A percentile compares a stretch with the other conserved stretches of the same genome.
Conservation (phyloP, 1,140 invertebrate species). For the Drosophila setifemur region DNA sequence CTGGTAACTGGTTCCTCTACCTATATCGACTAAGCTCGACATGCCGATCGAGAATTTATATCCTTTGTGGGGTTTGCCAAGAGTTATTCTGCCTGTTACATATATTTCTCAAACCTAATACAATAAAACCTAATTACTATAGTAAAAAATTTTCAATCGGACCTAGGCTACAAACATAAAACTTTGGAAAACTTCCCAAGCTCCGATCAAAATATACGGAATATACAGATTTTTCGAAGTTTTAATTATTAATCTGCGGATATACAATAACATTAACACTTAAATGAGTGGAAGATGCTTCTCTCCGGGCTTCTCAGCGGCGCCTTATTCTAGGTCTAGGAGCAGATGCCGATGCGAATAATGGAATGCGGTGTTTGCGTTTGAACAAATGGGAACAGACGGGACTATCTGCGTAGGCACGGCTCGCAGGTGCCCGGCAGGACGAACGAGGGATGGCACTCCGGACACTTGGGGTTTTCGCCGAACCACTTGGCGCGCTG, state of each 20-base stretch:
- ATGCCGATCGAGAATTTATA: no score
- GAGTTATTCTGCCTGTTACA: no score
- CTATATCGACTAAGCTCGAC: no score
- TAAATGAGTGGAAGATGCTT: constrained; percentile 68
- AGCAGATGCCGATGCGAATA: constrained; percentile 18
- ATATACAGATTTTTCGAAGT: constrained; percentile 4
- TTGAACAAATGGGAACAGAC: constrained; percentile 27
- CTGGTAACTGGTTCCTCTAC: no score
- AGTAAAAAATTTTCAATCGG: no score
- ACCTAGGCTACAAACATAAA: no score
- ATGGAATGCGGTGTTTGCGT: constrained; percentile 48
- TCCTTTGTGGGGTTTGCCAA: no score
- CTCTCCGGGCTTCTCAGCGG: constrained; percentile 16
- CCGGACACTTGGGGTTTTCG: constrained; percentile 85
- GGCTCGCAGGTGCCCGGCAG: constrained; percentile 85
- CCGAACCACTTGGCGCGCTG: constrained; percentile 83
- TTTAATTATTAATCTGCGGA: constrained; percentile 55
- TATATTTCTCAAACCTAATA: no score
- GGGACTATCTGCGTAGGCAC: constrained; percentile 82
- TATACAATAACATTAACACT: constrained; percentile 76
- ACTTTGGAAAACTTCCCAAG: no score
- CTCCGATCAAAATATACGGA: neutral
- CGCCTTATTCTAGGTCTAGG: constrained; percentile 34
- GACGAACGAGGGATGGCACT: constrained; percentile 85
- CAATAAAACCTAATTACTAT: no score